Base-by-base conservation (phyloP, 2,113 vertebrate species). In the Sturnus vulgaris region DNA sequence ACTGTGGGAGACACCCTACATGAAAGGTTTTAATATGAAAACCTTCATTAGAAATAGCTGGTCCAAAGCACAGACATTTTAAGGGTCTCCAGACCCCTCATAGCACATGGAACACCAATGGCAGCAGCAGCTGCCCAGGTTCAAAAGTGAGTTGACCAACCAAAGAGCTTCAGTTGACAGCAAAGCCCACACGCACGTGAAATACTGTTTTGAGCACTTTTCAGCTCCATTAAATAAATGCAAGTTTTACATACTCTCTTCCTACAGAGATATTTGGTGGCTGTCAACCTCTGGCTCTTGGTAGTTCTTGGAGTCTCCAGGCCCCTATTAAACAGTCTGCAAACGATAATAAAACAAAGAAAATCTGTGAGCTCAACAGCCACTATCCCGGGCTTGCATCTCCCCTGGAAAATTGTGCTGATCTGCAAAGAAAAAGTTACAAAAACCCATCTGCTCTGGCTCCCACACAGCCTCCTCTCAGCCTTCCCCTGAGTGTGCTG, bases 371-470 rank as follows among this genome's bases (percentile, higher is more conserved):
- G 60, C 68, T 94, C 86, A 86, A 61, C 52, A 90, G 71, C 55
- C 19, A 0, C 60, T 83, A 57, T 61, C 75, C 82, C 0, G 0
- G 33, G 28, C 42, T 88, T 92, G 71, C 35, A 81, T 4, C 24
- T 90, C 31, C 88, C 92, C 47, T 81, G 82, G 90, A 93, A 93
- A 90, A 88, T 44, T 52, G 35, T 47, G 55, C 82, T 90, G 82
- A 33, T 57, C 76, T 80, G 47, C 42, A 92, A 88, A 70, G 53
- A n/a, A 86, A 49, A 86, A 85, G 66, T 92, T 65, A 93, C 82
- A 85, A 64, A 91, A 85, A 40, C 5, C 3, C 87, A 85, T 90
- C 88, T 94, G 86, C 64, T 93, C 64, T 90, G 90, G 76, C 94
- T 93, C 47, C 56, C 40, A 61, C 42, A 40, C 82, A 70, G 46